Conservation (phyloP, 2,797 vertebrate genomes). For the Echeneis naucrates region DNA sequence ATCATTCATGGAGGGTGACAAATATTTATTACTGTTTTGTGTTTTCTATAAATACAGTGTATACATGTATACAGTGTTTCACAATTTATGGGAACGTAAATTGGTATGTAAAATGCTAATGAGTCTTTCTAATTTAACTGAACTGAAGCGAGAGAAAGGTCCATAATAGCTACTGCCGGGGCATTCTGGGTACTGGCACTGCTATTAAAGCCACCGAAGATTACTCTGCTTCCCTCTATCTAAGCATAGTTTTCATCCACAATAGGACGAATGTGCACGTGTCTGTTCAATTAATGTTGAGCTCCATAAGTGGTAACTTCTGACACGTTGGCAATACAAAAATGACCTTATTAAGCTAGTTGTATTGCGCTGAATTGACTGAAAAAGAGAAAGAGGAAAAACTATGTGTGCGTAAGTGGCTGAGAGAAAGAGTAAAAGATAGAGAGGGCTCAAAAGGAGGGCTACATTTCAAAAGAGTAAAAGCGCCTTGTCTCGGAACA, state of each 20-base stretch:
- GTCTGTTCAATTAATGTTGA: conserved; percentile 72
- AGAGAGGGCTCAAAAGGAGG: conserved; percentile 58
- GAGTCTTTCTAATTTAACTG: conserved; percentile 49
- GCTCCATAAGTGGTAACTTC: conserved; percentile 68
- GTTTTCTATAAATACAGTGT: conserved; percentile 25
- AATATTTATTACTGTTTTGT: conserved; percentile 58
- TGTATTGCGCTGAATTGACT: conserved; percentile 54
- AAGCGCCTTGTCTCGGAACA: conserved; percentile 68
- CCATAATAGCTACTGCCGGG: conserved; percentile 11
- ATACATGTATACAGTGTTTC: conserved; percentile 24
- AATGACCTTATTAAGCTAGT: conserved; percentile 66
- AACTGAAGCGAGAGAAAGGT: conserved; percentile 55
- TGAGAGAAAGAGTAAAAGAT: conserved; percentile 22
- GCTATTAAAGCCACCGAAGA: conserved; percentile 42
- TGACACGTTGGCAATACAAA: conserved; percentile 68
- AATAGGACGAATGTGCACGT: conserved; percentile 68
- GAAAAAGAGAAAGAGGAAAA: conserved; percentile 7
- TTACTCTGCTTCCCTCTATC: conserved; percentile 31
- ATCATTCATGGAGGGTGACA: conserved; percentile 67
- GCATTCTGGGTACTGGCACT: conserved; percentile 22
- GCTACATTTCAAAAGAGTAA: conserved; percentile 63
- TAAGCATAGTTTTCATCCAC: conserved; percentile 48
- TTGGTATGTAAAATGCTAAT: conserved; percentile 49
- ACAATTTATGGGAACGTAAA: conserved; percentile 23
- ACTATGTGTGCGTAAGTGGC: conserved; percentile 26